These are phyloP conservation scores for Ophion ventricosus DNA, from an alignment of 2,888 invertebrate genomes.

Conservation along the genomic window DNA sequence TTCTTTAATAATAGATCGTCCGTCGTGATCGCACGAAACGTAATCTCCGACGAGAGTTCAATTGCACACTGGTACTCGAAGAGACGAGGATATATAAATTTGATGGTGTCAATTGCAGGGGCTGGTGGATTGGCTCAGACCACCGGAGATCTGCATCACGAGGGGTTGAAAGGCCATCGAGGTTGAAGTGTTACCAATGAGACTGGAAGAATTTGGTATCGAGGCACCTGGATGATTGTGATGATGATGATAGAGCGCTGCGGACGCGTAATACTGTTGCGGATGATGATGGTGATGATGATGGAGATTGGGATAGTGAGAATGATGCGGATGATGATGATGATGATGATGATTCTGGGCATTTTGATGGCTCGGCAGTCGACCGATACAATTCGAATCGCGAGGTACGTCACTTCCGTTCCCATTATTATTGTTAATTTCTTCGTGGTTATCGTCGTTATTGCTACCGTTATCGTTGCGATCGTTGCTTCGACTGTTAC, in stretches of 20 bases:
- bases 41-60: not conserved
- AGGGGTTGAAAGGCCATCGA: slow-evolving; percentile 72
- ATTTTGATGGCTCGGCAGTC: slow-evolving; percentile 67
- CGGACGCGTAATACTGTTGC: slow-evolving; percentile 82
- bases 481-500: slow-evolving; percentile 52
- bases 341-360: slow-evolving; percentile 52
- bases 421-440: slow-evolving; percentile 64
- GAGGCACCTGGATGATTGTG: slow-evolving; percentile 74
- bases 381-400: slow-evolving; percentile 44
- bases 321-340: slow-evolving; percentile 58
- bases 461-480: slow-evolving; percentile 44
- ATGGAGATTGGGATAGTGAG: slow-evolving; percentile 70
- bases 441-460: slow-evolving; percentile 60
- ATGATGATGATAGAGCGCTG: slow-evolving; percentile 80
- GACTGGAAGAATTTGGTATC: slow-evolving; percentile 65
- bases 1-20: slow-evolving; percentile 1
- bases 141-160: slow-evolving; percentile 75
- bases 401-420: slow-evolving; percentile 36
- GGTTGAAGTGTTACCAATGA: slow-evolving; percentile 68
- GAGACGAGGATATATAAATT: not conserved
- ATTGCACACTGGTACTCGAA: not conserved
- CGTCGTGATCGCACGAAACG: not conserved
- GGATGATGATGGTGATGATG: slow-evolving; percentile 75
- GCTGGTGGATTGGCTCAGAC: slow-evolving; percentile 76
- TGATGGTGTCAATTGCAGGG: slow-evolving; percentile 75